Base-by-base conservation (phyloP, 2,797 vertebrate genomes). In the Notolepis coatsorum region DNA sequence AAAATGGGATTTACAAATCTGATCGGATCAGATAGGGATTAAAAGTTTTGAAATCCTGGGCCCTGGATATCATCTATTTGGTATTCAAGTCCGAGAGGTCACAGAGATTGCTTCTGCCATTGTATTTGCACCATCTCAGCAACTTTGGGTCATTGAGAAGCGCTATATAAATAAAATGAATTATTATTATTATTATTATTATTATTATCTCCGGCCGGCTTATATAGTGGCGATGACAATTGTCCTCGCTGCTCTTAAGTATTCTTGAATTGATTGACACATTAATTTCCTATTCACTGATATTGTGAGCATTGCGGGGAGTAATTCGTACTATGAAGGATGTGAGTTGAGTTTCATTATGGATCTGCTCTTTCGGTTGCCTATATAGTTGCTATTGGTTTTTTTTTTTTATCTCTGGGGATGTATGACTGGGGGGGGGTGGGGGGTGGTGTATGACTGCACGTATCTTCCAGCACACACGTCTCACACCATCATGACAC, bases 121-220 rank as follows among this genome's bases (percentile, higher is more conserved):
- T n/a, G 3, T 4, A 3, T 46, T 64, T 42, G 30, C 30, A 10
- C 66, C 35, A 70, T 69, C n/a, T n/a, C n/a, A n/a, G n/a, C n/a
- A n/a, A n/a, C n/a, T n/a, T n/a, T n/a, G n/a, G n/a, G n/a, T n/a
- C n/a, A n/a, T n/a, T n/a, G n/a, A n/a, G n/a, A n/a, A n/a, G n/a
- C n/a, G n/a, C n/a, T n/a, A n/a, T n/a, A n/a, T n/a, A n/a, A n/a
- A n/a, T n/a, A n/a, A n/a, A n/a, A n/a, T n/a, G n/a, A n/a, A n/a
- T n/a, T n/a, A n/a, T n/a, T n/a, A n/a, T n/a, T n/a, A n/a, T n/a
- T n/a, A n/a, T n/a, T n/a, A n/a, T n/a, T n/a, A n/a, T n/a, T n/a
- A n/a, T n/a, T n/a, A n/a, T n/a, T n/a, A n/a, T n/a, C 59, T 50
- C 52, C 47, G 48, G 50, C 52, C 62, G 49, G 39, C 30, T 72